phyloP scores from a whole-genome alignment of 1,140 invertebrate genomes.

The Eciton burchellii region DNA sequence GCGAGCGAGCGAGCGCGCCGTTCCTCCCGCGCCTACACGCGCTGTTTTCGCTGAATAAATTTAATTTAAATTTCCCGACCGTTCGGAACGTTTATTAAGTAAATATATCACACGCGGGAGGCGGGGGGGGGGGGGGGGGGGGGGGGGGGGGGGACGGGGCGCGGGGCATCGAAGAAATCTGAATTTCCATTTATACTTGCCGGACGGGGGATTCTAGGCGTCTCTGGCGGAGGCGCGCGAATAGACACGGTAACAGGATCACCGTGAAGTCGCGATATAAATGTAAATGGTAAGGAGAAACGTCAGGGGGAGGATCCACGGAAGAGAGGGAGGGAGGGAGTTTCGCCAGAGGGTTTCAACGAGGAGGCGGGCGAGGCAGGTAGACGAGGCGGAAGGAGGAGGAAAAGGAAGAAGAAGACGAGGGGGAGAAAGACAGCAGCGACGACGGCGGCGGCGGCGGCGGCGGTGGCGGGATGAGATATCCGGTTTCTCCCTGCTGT shows the following conservation, averaged over 20 bases:
- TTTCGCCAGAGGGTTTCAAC: conserved; percentile 47
- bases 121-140: background rate
- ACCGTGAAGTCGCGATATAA: conserved; percentile 76
- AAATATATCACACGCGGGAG: conserved; percentile 71
- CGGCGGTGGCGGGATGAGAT: conserved; percentile 54
- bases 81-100: conserved; percentile 76
- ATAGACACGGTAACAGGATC: conserved; percentile 74
- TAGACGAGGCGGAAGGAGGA: conserved; percentile 1
- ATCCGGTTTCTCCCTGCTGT: conserved; percentile 77
- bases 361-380: background rate
- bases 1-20: conserved; percentile 61
- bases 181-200: conserved; percentile 69
- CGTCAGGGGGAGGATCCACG: conserved; percentile 58
- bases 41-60: conserved; percentile 75
- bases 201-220: conserved; percentile 48
- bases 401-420: too few relatives aligned
- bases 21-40: conserved; percentile 52
- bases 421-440: conserved; percentile 18
- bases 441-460: conserved; percentile 24
- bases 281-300: conserved; percentile 75
- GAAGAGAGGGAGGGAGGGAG: conserved; percentile 46
- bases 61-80: conserved; percentile 76
- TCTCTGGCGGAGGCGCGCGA: conserved; percentile 59
- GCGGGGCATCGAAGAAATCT: conserved; percentile 60
- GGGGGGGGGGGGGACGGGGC: too few relatives aligned